Evolutionary conservation across 2,797 vertebrate genomes (phyloP).

Genomic region (Parotocinclus haroldoi): DNA sequence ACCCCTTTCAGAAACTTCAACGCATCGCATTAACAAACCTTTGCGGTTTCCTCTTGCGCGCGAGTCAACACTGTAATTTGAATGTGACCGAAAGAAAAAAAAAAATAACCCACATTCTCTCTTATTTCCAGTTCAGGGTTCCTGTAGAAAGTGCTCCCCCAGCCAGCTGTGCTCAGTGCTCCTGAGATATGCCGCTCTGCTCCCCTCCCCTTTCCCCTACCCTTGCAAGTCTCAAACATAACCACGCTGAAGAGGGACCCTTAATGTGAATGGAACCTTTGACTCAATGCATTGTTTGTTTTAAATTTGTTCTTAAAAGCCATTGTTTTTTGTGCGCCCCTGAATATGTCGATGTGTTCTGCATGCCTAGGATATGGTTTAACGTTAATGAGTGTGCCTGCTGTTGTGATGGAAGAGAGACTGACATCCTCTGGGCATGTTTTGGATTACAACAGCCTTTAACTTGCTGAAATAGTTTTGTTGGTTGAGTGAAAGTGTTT

Average conservation of each 20-base stretch:
- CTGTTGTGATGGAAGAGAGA: conserved; percentile 63
- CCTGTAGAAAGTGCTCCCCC: conserved; percentile 87
- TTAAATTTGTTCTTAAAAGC: conserved; percentile 54
- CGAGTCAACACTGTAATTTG: conserved; percentile 34
- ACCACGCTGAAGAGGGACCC: conserved; percentile 67
- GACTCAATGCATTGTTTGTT: conserved; percentile 44
- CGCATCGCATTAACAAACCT: conserved; percentile 30
- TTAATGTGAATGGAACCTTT: conserved; percentile 64
- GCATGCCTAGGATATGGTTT: conserved; percentile 67
- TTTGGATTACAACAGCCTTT: neutral
- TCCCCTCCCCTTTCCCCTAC: conserved; percentile 52
- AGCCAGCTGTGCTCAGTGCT: conserved; percentile 74
- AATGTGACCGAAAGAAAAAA: conserved; percentile 69
- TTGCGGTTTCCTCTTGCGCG: conserved; percentile 9
- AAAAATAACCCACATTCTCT: conserved; percentile 86
- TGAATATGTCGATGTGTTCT: conserved; percentile 54
- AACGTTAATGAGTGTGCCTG: conserved; percentile 63
- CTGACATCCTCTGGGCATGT: conserved; percentile 43
- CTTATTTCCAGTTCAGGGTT: conserved; percentile 95
- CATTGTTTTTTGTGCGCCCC: conserved; percentile 54
- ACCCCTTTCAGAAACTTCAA: conserved; percentile 7
- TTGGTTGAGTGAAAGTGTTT: neutral
- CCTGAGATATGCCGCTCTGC: conserved; percentile 54
- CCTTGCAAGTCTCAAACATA: conserved; percentile 47
- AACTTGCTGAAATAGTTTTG: too few species aligned